Evolutionary conservation across 2,797 vertebrate genomes (phyloP).

Genomic region (Sebastes miniatus): DNA sequence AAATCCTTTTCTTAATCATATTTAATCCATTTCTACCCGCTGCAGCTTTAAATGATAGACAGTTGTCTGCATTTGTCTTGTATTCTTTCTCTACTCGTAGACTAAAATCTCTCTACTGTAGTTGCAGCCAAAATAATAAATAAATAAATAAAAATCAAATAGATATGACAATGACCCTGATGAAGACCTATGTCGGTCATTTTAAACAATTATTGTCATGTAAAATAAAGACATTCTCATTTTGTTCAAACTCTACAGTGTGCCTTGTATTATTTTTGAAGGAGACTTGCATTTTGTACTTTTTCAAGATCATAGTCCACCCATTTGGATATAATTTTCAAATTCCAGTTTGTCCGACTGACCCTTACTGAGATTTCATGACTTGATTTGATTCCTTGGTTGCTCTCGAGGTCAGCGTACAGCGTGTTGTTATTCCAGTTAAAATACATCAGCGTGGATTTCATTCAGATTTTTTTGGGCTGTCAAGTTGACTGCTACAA

Average conservation of each 20-base stretch:
- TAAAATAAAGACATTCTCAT: no score
- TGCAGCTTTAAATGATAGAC: no score
- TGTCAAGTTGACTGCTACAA: not conserved
- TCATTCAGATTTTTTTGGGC: not conserved
- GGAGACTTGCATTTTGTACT: no score
- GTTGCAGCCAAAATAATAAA: not conserved
- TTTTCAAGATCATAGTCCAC: no score
- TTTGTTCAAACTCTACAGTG: no score
- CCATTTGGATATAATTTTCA: not conserved
- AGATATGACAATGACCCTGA: not conserved
- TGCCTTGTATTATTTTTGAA: no score
- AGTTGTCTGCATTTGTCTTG: not conserved
- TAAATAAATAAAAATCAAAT: not conserved
- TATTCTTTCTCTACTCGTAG: not conserved
- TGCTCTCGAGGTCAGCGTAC: not conserved
- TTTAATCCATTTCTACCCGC: no score
- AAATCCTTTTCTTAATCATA: no score
- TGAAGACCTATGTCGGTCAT: no score
- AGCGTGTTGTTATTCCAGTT: not conserved
- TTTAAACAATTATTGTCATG: no score
- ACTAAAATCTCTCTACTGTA: not conserved
- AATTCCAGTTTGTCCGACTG: not conserved
- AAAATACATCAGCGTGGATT: not conserved
- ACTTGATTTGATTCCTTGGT: not conserved
- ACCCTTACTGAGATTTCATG: not conserved